Base-by-base conservation (phyloP, 1,140 invertebrate genomes). In the Aricia agestis region DNA sequence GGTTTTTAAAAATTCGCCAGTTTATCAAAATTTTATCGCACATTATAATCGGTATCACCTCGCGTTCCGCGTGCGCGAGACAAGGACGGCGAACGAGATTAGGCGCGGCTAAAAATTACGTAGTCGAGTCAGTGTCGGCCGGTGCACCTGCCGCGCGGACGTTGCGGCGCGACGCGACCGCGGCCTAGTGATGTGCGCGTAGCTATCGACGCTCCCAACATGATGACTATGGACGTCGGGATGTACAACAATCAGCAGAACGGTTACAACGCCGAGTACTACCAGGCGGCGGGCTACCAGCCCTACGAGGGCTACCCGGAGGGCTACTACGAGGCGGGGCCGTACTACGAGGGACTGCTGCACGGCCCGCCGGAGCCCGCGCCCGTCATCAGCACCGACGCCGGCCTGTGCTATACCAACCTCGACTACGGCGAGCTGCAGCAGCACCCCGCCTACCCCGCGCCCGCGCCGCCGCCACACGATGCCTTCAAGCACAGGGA, bases 401-500 rank as follows among this genome's bases (percentile, higher is more conserved):
- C 96, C 70, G 97, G 97, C 0, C 89, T 98, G 59, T 97, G 97
- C 83, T 98, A 98, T 85, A 98, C 97, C 0, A 98, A 98, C 88
- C 88, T 98, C 78, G 97, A 98, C 90, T 97, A 96, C 77, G 89
- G 87, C 9, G 85, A 90, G 59, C 69, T 86, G 58, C 85, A 87
- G 59, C 86, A 84, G 5, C 79, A 36, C 36, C 36, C 36, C 36
- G 36, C 74, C 66, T 89, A 92, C 42, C 80, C 81, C 1, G 66
- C 88, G 11, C 84, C 85, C 67, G 61, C 86, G 11, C 83, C 91
- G 5, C 77, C 83, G 32, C 83, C 87, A 57, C 74, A 81, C 0
- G 86, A 86, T 45, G 72, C 81, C 4, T 84, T 86, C 36, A 87
- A 86, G 36, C 85, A 87, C 68, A 76, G 87, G 70, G 86, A 86